Evolutionary conservation across 2,888 invertebrate genomes (phyloP), one percentile per base, ranked within the genome.

Genomic region (Apoderus coryli): DNA sequence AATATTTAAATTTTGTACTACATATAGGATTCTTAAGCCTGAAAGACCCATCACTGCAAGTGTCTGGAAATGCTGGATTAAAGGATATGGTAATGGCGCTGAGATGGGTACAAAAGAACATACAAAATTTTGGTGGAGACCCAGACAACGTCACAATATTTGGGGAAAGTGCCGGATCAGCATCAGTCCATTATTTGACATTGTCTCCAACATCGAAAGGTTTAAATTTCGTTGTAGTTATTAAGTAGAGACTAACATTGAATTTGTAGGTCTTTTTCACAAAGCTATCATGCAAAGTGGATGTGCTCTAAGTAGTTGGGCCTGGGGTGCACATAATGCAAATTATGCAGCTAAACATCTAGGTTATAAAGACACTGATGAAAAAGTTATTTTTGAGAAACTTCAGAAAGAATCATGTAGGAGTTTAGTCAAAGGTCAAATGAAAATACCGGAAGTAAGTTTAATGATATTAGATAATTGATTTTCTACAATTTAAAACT

Each of bases 21-120:
- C 14, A 46, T 49, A 29, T 33, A 64, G 65, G 65, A 12, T 67
- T 67, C 36, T 51, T 66, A 12, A 59, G 59, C 22, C 47, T 66
- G 2, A 54, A 60, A 34, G 64, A 67, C 39, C 48, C 56, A 10
- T 49, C 56, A 5, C 45, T 65, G 9, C 56, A 56, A 32, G 54
- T 66, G 28, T 63, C 67, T 1, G 67, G 66, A 3, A 67, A 67
- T 47, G 62, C 64, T 0, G 66, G 64, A 2, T 46, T 67, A 1
- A 66, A 67, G 46, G 67, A 67, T 44, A 60, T 62, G 48, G 52
- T 61, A 2, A 37, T 63, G 43, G 65, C 65, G 1, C 41, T 67
- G 22, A 59, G 57, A 40, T 67, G 67, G 65, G 50, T 67, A 0
- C 60, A 64, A 39, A 49, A 52, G 2, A 67, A 67, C 39, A 62